Percentiles rank a stretch among this genome's conserved stretches.
These are phyloP conservation scores for Sus scrofa DNA, from an alignment of 2,113 vertebrate species.

Conservation along the genomic window T2T-Sscrofa CM000824.6:112245501-112246000, in stretches of 20 bases:
- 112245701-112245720: background rate
- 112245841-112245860: conserved; percentile 39
- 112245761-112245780: background rate
- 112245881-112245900: conserved; percentile 58
- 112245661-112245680: background rate
- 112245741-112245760: conserved; percentile 29
- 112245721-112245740: background rate
- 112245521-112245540: background rate
- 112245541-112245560: background rate
- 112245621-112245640: background rate
- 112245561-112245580: background rate
- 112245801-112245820: background rate
- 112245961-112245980: conserved; percentile 65
- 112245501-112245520: background rate
- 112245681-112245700: background rate
- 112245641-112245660: background rate
- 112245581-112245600: background rate
- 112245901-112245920: background rate
- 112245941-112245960: conserved; percentile 1
- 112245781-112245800: background rate
- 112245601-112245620: background rate
- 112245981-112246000: conserved; percentile 63
- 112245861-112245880: conserved; percentile 5
- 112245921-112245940: conserved; percentile 37
- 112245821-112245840: conserved; percentile 51